A percentile compares a stretch with the other conserved stretches of the same genome.
These are phyloP conservation scores for Argyrosomus regius DNA, from an alignment of 2,797 vertebrate species.

Conservation along the genomic window DNA sequence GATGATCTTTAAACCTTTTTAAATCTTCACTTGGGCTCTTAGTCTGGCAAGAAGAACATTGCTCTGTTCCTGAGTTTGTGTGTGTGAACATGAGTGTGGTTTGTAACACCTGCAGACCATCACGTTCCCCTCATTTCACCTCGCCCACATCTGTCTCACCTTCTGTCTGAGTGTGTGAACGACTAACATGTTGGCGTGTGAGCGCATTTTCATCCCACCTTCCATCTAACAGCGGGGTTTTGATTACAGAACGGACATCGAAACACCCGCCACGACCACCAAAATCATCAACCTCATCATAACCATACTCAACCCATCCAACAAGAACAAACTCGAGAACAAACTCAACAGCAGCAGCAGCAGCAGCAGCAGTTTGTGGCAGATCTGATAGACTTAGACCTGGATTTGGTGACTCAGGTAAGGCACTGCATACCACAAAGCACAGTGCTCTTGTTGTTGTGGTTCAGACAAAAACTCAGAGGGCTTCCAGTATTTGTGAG, in stretches of 20 bases:
- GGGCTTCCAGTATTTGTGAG: not conserved
- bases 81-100: conserved; percentile 2
- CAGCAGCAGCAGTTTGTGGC: conserved; percentile 42
- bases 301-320: conserved; percentile 50
- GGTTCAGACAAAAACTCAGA: not conserved
- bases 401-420: conserved; percentile 80
- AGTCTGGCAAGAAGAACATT: conserved; percentile 38
- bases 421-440: conserved; percentile 49
- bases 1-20: conserved; percentile 72
- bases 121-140: conserved; percentile 38
- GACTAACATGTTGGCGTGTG: conserved; percentile 50
- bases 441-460: conserved; percentile 10
- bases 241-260: conserved; percentile 78
- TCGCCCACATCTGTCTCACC: conserved; percentile 5
- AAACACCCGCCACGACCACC: conserved; percentile 45
- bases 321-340: conserved; percentile 49
- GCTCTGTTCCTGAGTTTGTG: conserved; percentile 7
- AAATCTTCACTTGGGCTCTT: conserved; percentile 51
- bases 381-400: conserved; percentile 78
- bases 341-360: conserved; percentile 28
- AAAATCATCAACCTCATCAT: conserved; percentile 56
- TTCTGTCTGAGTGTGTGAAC: conserved; percentile 34
- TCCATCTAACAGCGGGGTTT: conserved; percentile 77
- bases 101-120: conserved; percentile 42
- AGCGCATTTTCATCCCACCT: conserved; percentile 60